A percentile compares a stretch with the other conserved stretches of the same genome.
Evolutionary conservation across 1,140 invertebrate genomes (phyloP).

Genomic region (Babylonia areolata): DNA sequence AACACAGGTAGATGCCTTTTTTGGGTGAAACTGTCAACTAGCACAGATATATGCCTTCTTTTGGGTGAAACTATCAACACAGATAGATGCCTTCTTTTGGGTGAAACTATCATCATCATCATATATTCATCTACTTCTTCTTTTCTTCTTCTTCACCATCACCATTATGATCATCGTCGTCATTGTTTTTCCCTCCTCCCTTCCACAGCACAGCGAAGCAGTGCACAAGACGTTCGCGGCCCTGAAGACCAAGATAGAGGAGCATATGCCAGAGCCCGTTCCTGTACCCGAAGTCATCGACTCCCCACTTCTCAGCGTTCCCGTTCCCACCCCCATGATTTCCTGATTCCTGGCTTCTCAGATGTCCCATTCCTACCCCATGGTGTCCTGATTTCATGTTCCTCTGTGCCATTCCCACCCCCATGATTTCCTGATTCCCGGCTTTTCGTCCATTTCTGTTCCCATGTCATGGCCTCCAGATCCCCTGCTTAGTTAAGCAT

Average conservation of each 20-base stretch:
- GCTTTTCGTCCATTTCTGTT: slow-evolving; percentile 88
- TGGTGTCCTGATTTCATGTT: not conserved
- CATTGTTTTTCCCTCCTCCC: not conserved
- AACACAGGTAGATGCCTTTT: no score
- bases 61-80: no score
- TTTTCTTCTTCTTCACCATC: not conserved
- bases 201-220: slow-evolving; percentile 86
- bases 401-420: no score
- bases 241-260: slow-evolving; percentile 86
- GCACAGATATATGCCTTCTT: no score
- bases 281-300: slow-evolving; percentile 84
- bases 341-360: slow-evolving; percentile 84
- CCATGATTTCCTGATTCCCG: slow-evolving; percentile 80
- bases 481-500: no score
- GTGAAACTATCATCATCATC: not conserved
- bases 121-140: not conserved
- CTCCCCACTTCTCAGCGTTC: slow-evolving; percentile 90
- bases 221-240: slow-evolving; percentile 88
- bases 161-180: slow-evolving; percentile 29
- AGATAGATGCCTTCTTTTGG: not conserved
- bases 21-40: no score
- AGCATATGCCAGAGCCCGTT: slow-evolving; percentile 82
- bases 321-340: slow-evolving; percentile 83
- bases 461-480: not conserved
- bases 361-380: slow-evolving; percentile 82